Percentiles rank a stretch among this genome's conserved stretches.
Conservation (phyloP, 1,140 invertebrate species). For the Doryteuthis pealeii region DNA sequence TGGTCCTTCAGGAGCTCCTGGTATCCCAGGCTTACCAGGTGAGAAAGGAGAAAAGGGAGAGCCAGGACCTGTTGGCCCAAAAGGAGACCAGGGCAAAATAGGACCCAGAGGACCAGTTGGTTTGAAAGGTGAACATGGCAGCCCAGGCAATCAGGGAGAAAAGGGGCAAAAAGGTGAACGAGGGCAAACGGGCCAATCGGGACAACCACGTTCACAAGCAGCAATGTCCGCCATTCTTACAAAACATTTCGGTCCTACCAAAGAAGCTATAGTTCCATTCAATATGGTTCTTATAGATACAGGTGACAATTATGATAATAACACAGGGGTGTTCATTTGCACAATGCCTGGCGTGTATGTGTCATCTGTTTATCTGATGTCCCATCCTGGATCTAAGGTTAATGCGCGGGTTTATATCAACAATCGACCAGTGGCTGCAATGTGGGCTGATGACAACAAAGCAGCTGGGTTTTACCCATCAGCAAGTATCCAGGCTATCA, state of each 20-base stretch:
- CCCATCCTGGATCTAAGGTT: slow-evolving; percentile 38
- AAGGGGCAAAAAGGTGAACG: not conserved
- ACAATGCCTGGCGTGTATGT: slow-evolving; percentile 38
- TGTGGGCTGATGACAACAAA: slow-evolving; percentile 39
- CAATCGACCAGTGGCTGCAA: slow-evolving; percentile 35
- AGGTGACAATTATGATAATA: slow-evolving; percentile 42
- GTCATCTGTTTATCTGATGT: slow-evolving; percentile 36
- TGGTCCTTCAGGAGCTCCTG: slow-evolving; percentile 8
- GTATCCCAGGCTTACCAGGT: slow-evolving; percentile 4
- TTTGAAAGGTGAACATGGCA: not conserved
- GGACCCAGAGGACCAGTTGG: not conserved
- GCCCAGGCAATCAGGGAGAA: not conserved
- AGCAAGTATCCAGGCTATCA: slow-evolving; percentile 35
- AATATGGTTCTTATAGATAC: slow-evolving; percentile 33
- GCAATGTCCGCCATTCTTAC: slow-evolving; percentile 33
- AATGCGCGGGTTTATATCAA: slow-evolving; percentile 36
- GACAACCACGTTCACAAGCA: slow-evolving; percentile 20
- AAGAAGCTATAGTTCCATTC: slow-evolving; percentile 35
- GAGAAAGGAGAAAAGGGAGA: not conserved
- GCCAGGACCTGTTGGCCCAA: slow-evolving; percentile 1
- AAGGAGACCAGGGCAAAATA: not conserved
- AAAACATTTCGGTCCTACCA: slow-evolving; percentile 35
- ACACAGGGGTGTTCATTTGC: slow-evolving; percentile 34
- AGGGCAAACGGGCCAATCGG: not conserved
- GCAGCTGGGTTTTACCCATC: slow-evolving; percentile 38